Base-by-base conservation (phyloP, 2,797 vertebrate species). In the Pantherophis vulpinus region DNA sequence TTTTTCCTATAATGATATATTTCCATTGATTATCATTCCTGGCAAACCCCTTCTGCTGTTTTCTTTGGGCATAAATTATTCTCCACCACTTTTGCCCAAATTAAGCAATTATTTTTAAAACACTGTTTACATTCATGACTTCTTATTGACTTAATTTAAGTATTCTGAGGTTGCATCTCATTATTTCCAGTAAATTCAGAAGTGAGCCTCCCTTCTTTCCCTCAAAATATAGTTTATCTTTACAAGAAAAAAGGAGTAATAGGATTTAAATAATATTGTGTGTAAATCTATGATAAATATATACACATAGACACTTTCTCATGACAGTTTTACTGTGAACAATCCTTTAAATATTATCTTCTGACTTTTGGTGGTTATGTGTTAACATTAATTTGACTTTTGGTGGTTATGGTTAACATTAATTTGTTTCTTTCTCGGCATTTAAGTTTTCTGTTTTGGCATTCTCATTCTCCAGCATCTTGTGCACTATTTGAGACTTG, bases 381-480 rank as follows among this genome's bases (percentile, higher is more conserved):
- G 12, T 88, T n/a, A 88, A 37, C 54, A 42, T 91, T 83, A n/a
- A 60, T 94, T 92, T 92, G 55, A 88, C 8, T 23, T 79, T 55
- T 56, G 29, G 1, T 93, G 91, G 18, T 18, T 79, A 32, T 61
- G 56, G 90, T 8, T 88, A 88, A 37, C 54, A 42, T 91, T 83
- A n/a, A 60, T 94, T 92, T 92, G 55, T 29, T 87, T 89, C n/a
- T 90, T 88, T 79, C 32, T 58, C 54, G 37, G 47, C 51, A 63
- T 66, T 91, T 61, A 47, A 92, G 32, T 90, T 63, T 74, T 87
- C 29, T 56, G 18, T 56, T 94, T 92, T 88, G 27, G 58, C 56
- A 79, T 79, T 79, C 14, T 88, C 56, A n/a, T 58, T 89, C 20
- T 92, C 27, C 47, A 29, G 8, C 42, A 42, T 70, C 89, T 91